These are phyloP conservation scores for Oligia strigilis DNA, from an alignment of 2,888 invertebrate genomes.

Conservation along the genomic window DNA sequence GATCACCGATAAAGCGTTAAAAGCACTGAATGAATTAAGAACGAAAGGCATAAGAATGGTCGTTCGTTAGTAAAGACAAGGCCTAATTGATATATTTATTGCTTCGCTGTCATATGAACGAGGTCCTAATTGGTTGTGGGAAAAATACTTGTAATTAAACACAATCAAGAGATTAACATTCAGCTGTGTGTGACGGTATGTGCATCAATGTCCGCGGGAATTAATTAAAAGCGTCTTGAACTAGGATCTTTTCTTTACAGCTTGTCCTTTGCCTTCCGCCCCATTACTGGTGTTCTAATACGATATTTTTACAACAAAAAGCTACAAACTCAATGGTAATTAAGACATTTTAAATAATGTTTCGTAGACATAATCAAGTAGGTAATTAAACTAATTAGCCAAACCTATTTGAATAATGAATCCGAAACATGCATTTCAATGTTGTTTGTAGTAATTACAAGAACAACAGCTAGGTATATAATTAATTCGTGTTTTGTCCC, in stretches of 20 bases:
- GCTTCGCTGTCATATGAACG: constrained; percentile 64
- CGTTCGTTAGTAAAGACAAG: constrained; percentile 52
- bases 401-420: constrained; percentile 44
- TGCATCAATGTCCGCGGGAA: constrained; percentile 36
- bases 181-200: constrained; percentile 59
- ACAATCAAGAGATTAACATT: constrained; percentile 72
- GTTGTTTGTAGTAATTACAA: constrained; percentile 45
- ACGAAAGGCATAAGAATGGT: constrained; percentile 39
- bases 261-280: not conserved
- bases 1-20: constrained; percentile 7
- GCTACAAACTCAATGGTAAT: not conserved
- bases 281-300: not conserved
- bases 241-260: not conserved
- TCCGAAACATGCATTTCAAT: constrained; percentile 44
- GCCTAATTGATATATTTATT: constrained; percentile 67
- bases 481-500: constrained; percentile 56
- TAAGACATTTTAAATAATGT: not conserved
- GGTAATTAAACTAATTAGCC: constrained; percentile 23
- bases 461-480: constrained; percentile 41
- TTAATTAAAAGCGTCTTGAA: constrained; percentile 8
- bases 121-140: constrained; percentile 73
- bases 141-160: constrained; percentile 73
- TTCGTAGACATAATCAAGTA: not conserved
- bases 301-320: not conserved
- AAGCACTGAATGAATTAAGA: constrained; percentile 17